Evolutionary conservation across 1,140 invertebrate species (phyloP).

Genomic region (Trichonephila clavipes): DNA sequence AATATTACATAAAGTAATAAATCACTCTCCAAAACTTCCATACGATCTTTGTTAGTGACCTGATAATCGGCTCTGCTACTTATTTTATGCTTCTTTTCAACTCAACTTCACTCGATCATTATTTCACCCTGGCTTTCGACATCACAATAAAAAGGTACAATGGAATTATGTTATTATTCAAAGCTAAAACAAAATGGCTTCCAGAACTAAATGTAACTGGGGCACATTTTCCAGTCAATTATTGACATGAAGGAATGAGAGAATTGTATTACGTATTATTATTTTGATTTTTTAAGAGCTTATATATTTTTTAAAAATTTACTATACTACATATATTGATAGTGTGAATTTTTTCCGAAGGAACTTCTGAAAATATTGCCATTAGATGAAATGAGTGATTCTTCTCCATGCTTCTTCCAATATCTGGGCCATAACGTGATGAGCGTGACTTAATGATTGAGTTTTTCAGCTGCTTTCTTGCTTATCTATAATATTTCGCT

Average conservation of each 20-base stretch:
- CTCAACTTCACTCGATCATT: neutral
- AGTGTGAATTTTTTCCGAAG: neutral
- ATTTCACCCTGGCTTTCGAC: neutral
- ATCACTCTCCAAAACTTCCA: too few relatives aligned
- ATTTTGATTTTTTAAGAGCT: neutral
- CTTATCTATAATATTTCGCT: neutral
- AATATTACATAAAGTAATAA: too few relatives aligned
- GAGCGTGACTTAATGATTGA: constrained; percentile 33
- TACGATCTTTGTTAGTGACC: neutral
- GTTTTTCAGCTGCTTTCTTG: constrained; percentile 5
- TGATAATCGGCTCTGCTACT: neutral
- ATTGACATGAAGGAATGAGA: neutral
- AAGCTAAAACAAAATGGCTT: neutral
- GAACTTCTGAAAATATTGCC: neutral
- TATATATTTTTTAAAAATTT: neutral
- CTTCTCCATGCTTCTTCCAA: neutral
- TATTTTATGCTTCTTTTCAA: neutral
- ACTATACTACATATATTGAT: neutral
- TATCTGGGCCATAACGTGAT: constrained; percentile 35
- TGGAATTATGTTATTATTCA: neutral
- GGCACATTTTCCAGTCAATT: neutral
- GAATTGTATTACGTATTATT: neutral
- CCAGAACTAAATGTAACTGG: neutral
- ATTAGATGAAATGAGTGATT: neutral
- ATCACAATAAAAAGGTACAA: neutral